Percentiles rank a stretch among this genome's conserved stretches.
These are phyloP conservation scores for Engystomops pustulosus DNA, from an alignment of 2,113 vertebrate species.

Conservation along the genomic window DNA sequence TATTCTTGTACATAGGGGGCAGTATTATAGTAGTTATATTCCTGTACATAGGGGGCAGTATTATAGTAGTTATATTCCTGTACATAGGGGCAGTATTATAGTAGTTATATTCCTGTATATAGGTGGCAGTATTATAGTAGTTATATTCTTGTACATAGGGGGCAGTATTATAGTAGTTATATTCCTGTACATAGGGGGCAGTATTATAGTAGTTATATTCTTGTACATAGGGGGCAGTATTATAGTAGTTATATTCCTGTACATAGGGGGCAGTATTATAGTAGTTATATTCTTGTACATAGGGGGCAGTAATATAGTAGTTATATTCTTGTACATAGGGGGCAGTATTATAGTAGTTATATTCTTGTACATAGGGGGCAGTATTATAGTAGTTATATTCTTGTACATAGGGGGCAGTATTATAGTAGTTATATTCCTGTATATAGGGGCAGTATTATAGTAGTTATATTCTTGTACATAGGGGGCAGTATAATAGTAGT, in stretches of 20 bases:
- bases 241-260: not conserved
- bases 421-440: too few relatives aligned
- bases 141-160: not conserved
- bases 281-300: too few relatives aligned
- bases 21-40: conserved; percentile 9
- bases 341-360: conserved; percentile 14
- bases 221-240: not conserved
- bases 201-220: not conserved
- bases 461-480: not conserved
- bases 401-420: not conserved
- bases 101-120: conserved; percentile 11
- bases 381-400: conserved; percentile 18
- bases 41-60: not conserved
- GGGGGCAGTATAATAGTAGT: not conserved
- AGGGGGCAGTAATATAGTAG: too few relatives aligned
- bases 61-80: not conserved
- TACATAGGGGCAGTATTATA: not conserved
- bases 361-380: not conserved
- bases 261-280: conserved; percentile 1
- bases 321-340: not conserved
- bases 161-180: conserved; percentile 14
- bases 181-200: not conserved
- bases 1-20: not conserved
- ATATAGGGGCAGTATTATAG: too few relatives aligned
- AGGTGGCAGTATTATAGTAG: not conserved